Conservation (phyloP, 2,797 vertebrate species). For the Discoglossus pictus region DNA sequence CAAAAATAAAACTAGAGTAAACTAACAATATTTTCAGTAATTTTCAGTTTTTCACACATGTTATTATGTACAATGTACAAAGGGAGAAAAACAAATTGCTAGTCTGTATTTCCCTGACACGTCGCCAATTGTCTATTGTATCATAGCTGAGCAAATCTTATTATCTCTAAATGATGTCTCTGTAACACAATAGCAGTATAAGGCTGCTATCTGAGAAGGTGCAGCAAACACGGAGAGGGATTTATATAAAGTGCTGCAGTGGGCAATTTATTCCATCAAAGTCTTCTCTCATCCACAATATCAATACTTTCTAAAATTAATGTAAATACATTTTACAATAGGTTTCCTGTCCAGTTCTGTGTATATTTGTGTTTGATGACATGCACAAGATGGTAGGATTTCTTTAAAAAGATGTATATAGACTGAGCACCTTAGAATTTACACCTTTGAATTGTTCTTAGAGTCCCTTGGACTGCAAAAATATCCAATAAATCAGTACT, state of each 20-base stretch:
- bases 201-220: conserved; percentile 23
- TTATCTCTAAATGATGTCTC: conserved; percentile 24
- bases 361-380: neutral
- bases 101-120: conserved; percentile 1
- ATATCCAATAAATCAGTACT: too few species aligned
- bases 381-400: too few species aligned
- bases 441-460: too few species aligned
- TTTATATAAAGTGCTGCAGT: conserved; percentile 28
- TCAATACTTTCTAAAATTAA: conserved; percentile 1
- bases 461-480: too few species aligned
- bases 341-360: neutral
- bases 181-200: conserved; percentile 13
- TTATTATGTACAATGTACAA: conserved; percentile 3
- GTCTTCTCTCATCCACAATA: neutral
- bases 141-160: conserved; percentile 12
- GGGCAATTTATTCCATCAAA: conserved; percentile 32
- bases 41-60: conserved; percentile 4
- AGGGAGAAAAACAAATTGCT: conserved; percentile 5
- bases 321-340: neutral
- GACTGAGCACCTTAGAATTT: too few species aligned
- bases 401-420: too few species aligned
- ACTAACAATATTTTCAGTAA: neutral
- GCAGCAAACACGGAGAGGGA: conserved; percentile 14
- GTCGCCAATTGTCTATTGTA: conserved; percentile 26
- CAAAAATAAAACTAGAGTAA: too few species aligned